phyloP scores from a whole-genome alignment of 2,797 vertebrate species.

The Crocidura indochinensis region DNA sequence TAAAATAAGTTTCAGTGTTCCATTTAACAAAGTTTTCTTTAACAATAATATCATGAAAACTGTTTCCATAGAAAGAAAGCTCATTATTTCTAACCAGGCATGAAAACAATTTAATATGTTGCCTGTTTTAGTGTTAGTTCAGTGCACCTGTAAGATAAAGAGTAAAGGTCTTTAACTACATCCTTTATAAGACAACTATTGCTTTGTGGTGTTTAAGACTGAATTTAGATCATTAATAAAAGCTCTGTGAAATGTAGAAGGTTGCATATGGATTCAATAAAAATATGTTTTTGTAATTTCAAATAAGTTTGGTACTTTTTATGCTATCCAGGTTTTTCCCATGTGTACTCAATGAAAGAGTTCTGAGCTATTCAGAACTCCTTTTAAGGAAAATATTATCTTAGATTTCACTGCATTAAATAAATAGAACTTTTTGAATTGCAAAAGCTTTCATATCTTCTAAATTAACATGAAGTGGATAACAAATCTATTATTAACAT shows the following conservation, averaged over 20 bases:
- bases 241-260: slow-evolving; percentile 87
- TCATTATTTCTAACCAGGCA: slow-evolving; percentile 75
- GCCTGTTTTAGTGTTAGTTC: slow-evolving; percentile 85
- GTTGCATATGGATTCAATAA: slow-evolving; percentile 93
- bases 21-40: slow-evolving; percentile 71
- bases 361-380: slow-evolving; percentile 68
- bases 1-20: slow-evolving; percentile 57
- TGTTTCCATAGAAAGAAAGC: slow-evolving; percentile 76
- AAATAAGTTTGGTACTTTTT: slow-evolving; percentile 91
- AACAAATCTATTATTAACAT: slow-evolving; percentile 78
- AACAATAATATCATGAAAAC: slow-evolving; percentile 72
- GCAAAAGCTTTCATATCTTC: slow-evolving; percentile 71
- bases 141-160: slow-evolving; percentile 92
- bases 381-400: slow-evolving; percentile 83
- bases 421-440: slow-evolving; percentile 85
- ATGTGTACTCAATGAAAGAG: slow-evolving; percentile 88
- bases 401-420: slow-evolving; percentile 83
- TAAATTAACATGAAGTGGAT: slow-evolving; percentile 75
- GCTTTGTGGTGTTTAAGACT: slow-evolving; percentile 89
- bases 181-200: slow-evolving; percentile 89
- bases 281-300: slow-evolving; percentile 93
- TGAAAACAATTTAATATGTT: slow-evolving; percentile 69
- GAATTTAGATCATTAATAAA: slow-evolving; percentile 90
- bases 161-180: slow-evolving; percentile 86
- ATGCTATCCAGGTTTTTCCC: slow-evolving; percentile 90